Evolutionary conservation across 2,888 invertebrate genomes (phyloP), one percentile per base, ranked within the genome.

Genomic region (Margaritifera margaritifera): DNA sequence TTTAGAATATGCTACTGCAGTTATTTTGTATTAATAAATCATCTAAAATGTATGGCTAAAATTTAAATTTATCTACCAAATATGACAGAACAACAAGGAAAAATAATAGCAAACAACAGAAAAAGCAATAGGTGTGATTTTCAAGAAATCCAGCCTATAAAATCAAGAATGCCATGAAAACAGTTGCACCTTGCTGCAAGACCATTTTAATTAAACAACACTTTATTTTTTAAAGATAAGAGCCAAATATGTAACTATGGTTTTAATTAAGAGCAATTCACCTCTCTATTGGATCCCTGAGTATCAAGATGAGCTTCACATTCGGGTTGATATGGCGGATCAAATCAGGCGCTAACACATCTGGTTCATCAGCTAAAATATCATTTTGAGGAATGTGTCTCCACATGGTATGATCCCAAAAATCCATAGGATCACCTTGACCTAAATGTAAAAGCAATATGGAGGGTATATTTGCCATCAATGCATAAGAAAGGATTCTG

Each of bases 371-470:
- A n/a, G 67, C 71, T 19, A 51, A 61, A 5, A 69, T 71, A 19
- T 55, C 54, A 42, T 75, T 75, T 52, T 75, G 74, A 42, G 74
- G 74, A 11, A 53, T 71, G 24, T 55, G 24, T 11, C 51, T 56
- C 20, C 71, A 71, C 5, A 24, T 52, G 50, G 69, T 67, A 50
- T 71, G 65, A 51, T 71, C 68, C 71, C 71, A 74, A n/a, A 74
- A 64, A 51, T 74, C 74, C 67, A 70, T 71, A 0, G 74, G 74
- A 25, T 74, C 74, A 56, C 74, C 74, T 51, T 74, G 71, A 59
- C 74, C 74, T 74, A 27, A 6, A 64, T 59, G 20, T 59, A 25
- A 59, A 27, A 25, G 24, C 6, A 6, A 0, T 2, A 25, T 25
- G 25, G 6, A 24, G 18, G 20, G n/a, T 25, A 22, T n/a, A 27